Percentiles rank a stretch among this genome's conserved stretches.
Conservation (phyloP, 2,113 vertebrate genomes). For the Alces alces region DNA sequence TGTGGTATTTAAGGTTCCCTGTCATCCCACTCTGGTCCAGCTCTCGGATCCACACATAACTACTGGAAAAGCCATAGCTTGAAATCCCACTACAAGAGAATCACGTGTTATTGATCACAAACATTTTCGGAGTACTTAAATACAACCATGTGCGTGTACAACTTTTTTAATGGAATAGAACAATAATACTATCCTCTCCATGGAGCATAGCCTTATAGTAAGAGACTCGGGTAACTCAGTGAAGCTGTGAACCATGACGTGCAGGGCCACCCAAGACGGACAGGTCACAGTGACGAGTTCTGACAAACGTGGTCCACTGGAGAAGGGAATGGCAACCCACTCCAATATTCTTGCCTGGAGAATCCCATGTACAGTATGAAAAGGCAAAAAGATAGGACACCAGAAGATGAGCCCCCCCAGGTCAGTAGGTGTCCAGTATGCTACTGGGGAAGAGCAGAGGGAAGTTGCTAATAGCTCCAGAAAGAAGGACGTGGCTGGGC, state of each 20-base stretch:
- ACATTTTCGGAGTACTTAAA: neutral
- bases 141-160: neutral
- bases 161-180: neutral
- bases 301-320: neutral
- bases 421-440: neutral
- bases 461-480: neutral
- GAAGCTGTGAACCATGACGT: neutral
- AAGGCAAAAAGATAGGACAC: neutral
- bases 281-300: neutral
- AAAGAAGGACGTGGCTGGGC: neutral
- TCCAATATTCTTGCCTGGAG: neutral
- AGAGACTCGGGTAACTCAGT: neutral
- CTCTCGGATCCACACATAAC: neutral
- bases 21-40: neutral
- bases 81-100: neutral
- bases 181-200: neutral
- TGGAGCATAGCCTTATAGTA: neutral
- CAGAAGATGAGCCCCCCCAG: neutral
- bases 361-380: neutral
- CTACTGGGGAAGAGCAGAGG: neutral
- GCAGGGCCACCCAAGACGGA: neutral
- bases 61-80: neutral
- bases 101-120: neutral
- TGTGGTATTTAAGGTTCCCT: neutral
- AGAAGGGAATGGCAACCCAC: neutral